Evolutionary conservation across 1,140 invertebrate genomes (phyloP), one percentile per base, ranked within the genome.

Genomic region (Rhopalosiphum maidis): DNA sequence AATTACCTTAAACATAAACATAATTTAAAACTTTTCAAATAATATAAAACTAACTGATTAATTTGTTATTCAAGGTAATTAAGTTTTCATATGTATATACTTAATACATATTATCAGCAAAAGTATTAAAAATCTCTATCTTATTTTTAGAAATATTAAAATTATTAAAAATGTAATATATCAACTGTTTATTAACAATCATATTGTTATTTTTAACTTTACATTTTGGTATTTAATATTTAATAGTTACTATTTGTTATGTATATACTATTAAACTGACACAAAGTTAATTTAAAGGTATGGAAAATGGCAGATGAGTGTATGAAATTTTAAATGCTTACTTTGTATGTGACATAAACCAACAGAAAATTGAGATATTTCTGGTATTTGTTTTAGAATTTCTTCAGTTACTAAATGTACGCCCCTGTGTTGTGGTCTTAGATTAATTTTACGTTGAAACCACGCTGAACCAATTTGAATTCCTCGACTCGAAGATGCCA

Each of bases 291-390:
- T 68, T 68, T n/a, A 4, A 23, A 9, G 8, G 30, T 15, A 68
- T 68, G 60, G 60, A 68, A 68, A 68, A n/a, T n/a, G 30, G 30
- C 30, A 68, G 4, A n/a, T 30, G 11, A 30, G 60, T 68, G 55
- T 30, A 68, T 68, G 5, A 68, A 68, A 68, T 68, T 68, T 77
- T 88, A 41, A 87, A 60, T 94, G 97, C 97, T 97, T 96, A 99
- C 98, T 99, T 96, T 99, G 98, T 95, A 99, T 97, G 96, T 99
- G 98, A 96, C 98, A 98, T 95, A 99, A 96, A 95, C 98, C 98
- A 95, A 99, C 97, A 86, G 98, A 97, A 96, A 99, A 99, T 95
- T 99, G 98, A 95, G 97, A 96, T 95, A 99, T 96, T 95, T 99
- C 98, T 46, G 98, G 98, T 95, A 99, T 97, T 96, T 98, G 97